A percentile compares a stretch with the other conserved stretches of the same genome.
These are phyloP conservation scores for Labia minor DNA, from an alignment of 2,888 invertebrate genomes.

Conservation along the genomic window DNA sequence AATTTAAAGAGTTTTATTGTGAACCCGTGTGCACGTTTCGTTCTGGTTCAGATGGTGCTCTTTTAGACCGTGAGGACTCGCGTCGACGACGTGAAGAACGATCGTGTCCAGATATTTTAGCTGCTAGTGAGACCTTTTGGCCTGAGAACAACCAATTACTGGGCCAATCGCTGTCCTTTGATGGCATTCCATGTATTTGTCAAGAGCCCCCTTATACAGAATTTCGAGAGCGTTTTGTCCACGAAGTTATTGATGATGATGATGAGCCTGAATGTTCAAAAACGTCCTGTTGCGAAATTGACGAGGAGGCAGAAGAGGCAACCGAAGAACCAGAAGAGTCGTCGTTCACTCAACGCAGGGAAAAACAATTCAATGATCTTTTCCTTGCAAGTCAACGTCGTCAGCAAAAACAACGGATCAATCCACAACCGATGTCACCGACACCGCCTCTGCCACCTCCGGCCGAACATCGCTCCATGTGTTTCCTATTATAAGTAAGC, in stretches of 20 bases:
- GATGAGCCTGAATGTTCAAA: constrained; percentile 1
- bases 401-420: neutral
- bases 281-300: constrained; percentile 8
- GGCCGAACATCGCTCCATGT: constrained; percentile 7
- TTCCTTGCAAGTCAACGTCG: neutral
- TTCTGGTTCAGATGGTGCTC: neutral
- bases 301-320: neutral
- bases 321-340: neutral
- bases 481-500: neutral
- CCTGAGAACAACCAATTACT: neutral
- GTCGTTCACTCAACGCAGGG: neutral
- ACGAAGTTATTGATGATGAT: neutral
- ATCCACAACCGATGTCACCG: neutral
- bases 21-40: neutral
- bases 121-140: neutral
- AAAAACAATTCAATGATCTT: neutral
- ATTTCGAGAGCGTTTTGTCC: neutral
- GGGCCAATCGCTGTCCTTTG: neutral
- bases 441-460: neutral
- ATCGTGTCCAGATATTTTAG: neutral
- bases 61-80: neutral
- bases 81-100: neutral
- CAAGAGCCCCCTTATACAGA: neutral
- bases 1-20: neutral
- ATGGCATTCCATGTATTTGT: constrained; percentile 1